phyloP scores from a whole-genome alignment of 2,113 vertebrate species.

The Zingel zingel region DNA sequence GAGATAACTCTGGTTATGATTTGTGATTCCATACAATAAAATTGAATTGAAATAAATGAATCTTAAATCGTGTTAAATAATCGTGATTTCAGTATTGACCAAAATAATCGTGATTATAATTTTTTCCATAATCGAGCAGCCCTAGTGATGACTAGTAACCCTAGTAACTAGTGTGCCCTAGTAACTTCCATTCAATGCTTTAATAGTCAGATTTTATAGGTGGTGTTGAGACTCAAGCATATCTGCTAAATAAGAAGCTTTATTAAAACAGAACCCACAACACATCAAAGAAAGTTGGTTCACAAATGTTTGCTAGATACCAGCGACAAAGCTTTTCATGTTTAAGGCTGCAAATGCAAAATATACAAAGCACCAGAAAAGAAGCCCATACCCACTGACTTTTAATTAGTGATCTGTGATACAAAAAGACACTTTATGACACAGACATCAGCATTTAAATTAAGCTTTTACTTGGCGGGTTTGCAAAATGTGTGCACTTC shows the following conservation, averaged over 20 bases:
- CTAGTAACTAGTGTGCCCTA: too few relatives aligned
- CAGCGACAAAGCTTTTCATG: not conserved
- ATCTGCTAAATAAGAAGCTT: not conserved
- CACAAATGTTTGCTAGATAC: not conserved
- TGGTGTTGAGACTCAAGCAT: not conserved
- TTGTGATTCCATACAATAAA: too few relatives aligned
- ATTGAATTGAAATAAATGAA: too few relatives aligned
- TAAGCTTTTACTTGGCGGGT: not conserved
- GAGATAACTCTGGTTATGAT: too few relatives aligned
- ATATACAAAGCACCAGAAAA: conserved; percentile 1
- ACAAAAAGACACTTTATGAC: conserved; percentile 15
- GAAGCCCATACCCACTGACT: not conserved
- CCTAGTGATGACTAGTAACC: too few relatives aligned
- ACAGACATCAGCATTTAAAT: not conserved
- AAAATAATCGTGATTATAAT: too few relatives aligned
- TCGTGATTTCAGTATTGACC: too few relatives aligned
- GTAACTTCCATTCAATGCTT: not conserved
- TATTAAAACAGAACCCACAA: not conserved
- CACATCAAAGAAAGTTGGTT: conserved; percentile 12
- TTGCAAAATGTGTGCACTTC: conserved; percentile 11
- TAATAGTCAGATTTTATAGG: not conserved
- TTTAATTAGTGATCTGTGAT: conserved; percentile 35
- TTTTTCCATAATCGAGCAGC: too few relatives aligned
- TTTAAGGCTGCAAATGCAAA: not conserved
- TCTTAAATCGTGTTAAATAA: too few relatives aligned